Conservation (phyloP, 2,888 invertebrate species). For the Heliconius ismenius region DNA sequence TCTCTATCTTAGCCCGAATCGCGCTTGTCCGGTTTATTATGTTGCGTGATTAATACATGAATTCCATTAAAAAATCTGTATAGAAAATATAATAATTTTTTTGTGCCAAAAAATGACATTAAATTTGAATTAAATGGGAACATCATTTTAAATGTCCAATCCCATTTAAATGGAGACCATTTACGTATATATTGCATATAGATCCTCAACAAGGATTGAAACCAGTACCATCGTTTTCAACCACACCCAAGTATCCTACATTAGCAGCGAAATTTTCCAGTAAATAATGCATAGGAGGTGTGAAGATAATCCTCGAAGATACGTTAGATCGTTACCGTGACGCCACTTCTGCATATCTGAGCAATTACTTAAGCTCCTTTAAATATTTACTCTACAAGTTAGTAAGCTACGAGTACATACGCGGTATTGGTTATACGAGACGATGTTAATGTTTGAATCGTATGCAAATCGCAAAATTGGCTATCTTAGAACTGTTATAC, state of each 20-base stretch:
- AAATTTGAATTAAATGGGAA: too few species aligned
- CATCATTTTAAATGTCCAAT: neutral
- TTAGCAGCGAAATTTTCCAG: neutral
- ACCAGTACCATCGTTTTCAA: neutral
- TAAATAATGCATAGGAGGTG: constrained; percentile 34
- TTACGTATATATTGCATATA: neutral
- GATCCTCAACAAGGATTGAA: neutral
- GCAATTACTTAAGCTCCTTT: constrained; percentile 62
- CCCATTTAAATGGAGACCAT: neutral
- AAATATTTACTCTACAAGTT: constrained; percentile 55
- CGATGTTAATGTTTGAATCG: constrained; percentile 15
- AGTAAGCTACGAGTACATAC: constrained; percentile 14
- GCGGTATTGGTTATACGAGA: neutral
- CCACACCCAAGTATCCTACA: neutral
- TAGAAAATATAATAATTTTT: too few species aligned
- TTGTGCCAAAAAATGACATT: too few species aligned
- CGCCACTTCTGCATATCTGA: constrained; percentile 50
- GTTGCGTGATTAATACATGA: too few species aligned
- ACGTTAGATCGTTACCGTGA: constrained; percentile 33
- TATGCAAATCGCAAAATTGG: constrained; percentile 21
- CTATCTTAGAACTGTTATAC: neutral
- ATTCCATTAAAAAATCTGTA: too few species aligned
- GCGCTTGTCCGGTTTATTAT: too few species aligned
- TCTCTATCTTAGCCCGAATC: too few species aligned
- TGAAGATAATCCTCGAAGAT: constrained; percentile 35